A percentile compares a stretch with the other conserved stretches of the same genome.
Conservation (phyloP, 2,797 vertebrate genomes). For the Helarctos malayanus region DNA sequence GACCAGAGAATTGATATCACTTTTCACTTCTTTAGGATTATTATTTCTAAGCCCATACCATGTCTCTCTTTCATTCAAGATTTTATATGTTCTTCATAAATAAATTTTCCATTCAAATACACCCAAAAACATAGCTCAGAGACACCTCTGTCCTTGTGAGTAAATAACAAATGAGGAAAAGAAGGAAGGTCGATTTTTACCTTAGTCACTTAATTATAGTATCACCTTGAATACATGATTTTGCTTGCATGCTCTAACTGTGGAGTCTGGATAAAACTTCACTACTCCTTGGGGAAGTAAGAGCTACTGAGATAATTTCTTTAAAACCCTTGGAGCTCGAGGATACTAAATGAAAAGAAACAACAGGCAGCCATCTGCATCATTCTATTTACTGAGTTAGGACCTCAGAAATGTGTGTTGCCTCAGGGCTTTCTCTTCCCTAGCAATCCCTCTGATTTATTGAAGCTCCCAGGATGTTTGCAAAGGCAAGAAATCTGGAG, state of each 20-base stretch:
- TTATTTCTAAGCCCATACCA: background rate
- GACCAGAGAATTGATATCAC: background rate
- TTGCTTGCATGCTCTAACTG: background rate
- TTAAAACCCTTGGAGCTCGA: slow-evolving; percentile 19
- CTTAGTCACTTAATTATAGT: background rate
- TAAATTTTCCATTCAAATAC: slow-evolving; percentile 9
- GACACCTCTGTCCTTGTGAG: background rate
- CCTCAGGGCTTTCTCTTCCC: slow-evolving; percentile 6
- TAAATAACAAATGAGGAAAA: background rate
- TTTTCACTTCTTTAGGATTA: slow-evolving; percentile 2
- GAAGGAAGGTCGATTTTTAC: background rate
- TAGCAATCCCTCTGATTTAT: slow-evolving; percentile 25
- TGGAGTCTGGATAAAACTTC: slow-evolving; percentile 3
- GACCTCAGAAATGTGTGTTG: background rate
- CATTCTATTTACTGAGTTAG: slow-evolving; percentile 18
- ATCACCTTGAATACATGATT: slow-evolving; percentile 22
- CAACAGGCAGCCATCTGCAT: background rate
- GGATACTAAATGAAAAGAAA: slow-evolving; percentile 41
- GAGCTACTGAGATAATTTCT: slow-evolving; percentile 33
- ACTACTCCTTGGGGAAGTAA: background rate
- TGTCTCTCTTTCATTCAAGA: background rate
- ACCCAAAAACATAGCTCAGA: background rate
- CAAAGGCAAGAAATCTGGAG: slow-evolving; percentile 15
- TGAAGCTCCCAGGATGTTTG: background rate
- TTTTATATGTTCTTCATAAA: slow-evolving; percentile 31